Percentiles rank a stretch among this genome's conserved stretches.
phyloP scores from a whole-genome alignment of 2,888 invertebrate genomes.

The Lepidocyrtoides sp. region DNA sequence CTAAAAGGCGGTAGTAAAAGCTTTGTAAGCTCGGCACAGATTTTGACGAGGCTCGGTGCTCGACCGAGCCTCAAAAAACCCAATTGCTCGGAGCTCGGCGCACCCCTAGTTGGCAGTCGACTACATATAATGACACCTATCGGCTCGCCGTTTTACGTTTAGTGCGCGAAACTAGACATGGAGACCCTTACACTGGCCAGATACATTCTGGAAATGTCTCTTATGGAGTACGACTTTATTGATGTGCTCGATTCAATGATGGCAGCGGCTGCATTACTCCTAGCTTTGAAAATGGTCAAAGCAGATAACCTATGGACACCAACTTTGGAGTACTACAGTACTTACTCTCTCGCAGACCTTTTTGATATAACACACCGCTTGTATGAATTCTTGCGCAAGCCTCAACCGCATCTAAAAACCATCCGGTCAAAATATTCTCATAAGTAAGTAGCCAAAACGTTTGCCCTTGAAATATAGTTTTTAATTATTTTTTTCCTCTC shows the following conservation, averaged over 20 bases:
- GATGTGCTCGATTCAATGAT: constrained; percentile 94
- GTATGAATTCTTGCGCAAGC: constrained; percentile 92
- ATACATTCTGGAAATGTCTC: constrained; percentile 96
- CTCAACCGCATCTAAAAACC: constrained; percentile 93
- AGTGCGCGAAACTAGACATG: constrained; percentile 96
- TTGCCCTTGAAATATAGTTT: background rate
- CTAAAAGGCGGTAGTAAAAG: no score
- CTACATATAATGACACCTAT: no score
- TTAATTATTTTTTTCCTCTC: background rate
- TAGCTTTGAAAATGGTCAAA: constrained; percentile 95
- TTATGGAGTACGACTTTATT: constrained; percentile 96
- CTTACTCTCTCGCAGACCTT: constrained; percentile 93
- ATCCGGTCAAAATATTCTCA: constrained; percentile 98
- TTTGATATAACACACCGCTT: constrained; percentile 91
- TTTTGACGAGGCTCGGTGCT: no score
- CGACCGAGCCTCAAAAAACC: no score
- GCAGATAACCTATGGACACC: constrained; percentile 91
- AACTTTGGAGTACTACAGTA: constrained; percentile 93
- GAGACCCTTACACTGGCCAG: constrained; percentile 97
- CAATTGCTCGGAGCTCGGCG: no score
- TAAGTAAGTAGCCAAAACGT: constrained; percentile 88
- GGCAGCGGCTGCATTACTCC: constrained; percentile 95
- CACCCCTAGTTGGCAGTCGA: no score
- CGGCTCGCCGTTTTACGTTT: no score
- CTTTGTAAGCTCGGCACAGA: no score